phyloP scores from a whole-genome alignment of 1,140 invertebrate species.

The Diuraphis noxia region DNA sequence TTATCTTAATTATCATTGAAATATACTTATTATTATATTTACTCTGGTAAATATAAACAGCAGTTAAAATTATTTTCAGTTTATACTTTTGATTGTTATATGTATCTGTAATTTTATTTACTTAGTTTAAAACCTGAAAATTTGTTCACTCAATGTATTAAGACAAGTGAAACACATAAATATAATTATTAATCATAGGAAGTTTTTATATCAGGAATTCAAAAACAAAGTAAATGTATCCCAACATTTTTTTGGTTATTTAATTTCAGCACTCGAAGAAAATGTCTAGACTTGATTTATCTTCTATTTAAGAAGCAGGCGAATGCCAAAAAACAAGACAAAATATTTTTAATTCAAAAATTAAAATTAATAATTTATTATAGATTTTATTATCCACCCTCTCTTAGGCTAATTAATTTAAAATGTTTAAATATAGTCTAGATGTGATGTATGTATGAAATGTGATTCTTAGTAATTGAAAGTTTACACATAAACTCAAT shows the following conservation, averaged over 20 bases:
- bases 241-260: slow-evolving; percentile 16
- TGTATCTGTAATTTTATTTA: neutral
- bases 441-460: slow-evolving; percentile 30
- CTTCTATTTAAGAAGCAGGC: slow-evolving; percentile 43
- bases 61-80: neutral
- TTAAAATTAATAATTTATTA: neutral
- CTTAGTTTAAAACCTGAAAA: neutral
- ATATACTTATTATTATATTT: neutral
- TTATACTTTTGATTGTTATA: neutral
- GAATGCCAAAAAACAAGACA: slow-evolving; percentile 39
- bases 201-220: neutral
- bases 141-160: neutral
- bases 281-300: slow-evolving; percentile 35
- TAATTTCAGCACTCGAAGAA: slow-evolving; percentile 32
- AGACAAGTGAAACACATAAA: slow-evolving; percentile 18
- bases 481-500: slow-evolving; percentile 33
- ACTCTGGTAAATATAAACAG: neutral
- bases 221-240: slow-evolving; percentile 16
- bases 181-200: neutral
- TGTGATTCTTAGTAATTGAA: slow-evolving; percentile 38
- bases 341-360: neutral
- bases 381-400: neutral
- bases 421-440: slow-evolving; percentile 42
- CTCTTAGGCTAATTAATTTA: neutral
- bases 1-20: neutral